Evolutionary conservation across 2,113 vertebrate genomes (phyloP).

Genomic region (Thermophis baileyi): DNA sequence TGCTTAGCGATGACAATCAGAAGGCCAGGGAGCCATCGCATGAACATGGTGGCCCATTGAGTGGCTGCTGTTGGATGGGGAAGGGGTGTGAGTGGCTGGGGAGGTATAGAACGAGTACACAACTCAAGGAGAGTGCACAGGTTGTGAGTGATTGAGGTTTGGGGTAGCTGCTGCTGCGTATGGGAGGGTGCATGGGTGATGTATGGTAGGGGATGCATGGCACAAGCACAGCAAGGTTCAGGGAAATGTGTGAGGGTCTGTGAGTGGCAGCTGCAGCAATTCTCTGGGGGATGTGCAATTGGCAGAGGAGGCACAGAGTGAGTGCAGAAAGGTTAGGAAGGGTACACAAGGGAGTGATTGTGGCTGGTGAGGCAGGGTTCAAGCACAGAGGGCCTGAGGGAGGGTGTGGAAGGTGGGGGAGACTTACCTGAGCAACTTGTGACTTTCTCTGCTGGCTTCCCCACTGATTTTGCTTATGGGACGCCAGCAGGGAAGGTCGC

Average conservation of each 20-base stretch:
- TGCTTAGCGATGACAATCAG: not conserved
- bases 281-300: not conserved
- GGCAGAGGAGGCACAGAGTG: not conserved
- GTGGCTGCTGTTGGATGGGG: not conserved
- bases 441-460: not conserved
- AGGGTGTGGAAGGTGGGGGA: not conserved
- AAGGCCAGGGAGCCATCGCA: not conserved
- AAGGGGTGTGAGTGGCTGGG: not conserved
- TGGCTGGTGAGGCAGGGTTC: not conserved
- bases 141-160: not conserved
- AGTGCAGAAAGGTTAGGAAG: not conserved
- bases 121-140: not conserved
- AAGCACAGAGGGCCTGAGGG: not conserved
- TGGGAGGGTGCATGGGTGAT: not conserved
- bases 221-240: not conserved
- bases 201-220: not conserved
- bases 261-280: not conserved
- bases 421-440: not conserved
- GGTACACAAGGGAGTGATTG: not conserved
- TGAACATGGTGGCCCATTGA: not conserved
- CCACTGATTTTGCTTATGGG: not conserved
- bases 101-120: not conserved
- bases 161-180: not conserved
- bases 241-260: not conserved
- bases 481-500: not conserved